Conservation (phyloP, 35 echinoderm and acorn worm species). For the Apostichopus parvimensis region DNA sequence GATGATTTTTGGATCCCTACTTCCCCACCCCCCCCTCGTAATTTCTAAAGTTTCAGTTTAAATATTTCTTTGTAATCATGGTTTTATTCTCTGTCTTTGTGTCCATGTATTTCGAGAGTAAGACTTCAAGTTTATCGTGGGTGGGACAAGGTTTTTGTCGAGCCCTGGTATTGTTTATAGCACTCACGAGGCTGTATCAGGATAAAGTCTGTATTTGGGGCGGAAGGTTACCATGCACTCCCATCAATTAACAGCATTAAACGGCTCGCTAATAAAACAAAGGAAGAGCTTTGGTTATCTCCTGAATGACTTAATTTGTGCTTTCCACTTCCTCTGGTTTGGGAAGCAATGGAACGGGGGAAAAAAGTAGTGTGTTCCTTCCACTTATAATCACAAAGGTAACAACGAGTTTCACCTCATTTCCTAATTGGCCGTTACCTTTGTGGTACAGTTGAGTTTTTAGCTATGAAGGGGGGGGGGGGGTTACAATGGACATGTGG, state of each 20-base stretch:
- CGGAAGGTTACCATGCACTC: background rate
- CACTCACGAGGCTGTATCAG: background rate
- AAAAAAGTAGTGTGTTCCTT: slow-evolving; percentile 1
- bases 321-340: slow-evolving; percentile 32
- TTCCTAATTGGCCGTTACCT: background rate
- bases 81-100: background rate
- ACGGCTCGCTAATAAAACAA: background rate
- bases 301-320: slow-evolving; percentile 13
- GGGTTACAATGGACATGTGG: background rate
- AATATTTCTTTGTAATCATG: background rate
- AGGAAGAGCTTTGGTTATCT: slow-evolving; percentile 31
- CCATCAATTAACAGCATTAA: background rate
- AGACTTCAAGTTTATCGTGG: too few species aligned
- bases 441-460: background rate
- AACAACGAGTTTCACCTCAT: background rate
- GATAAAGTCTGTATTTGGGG: background rate
- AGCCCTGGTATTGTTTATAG: slow-evolving; percentile 10
- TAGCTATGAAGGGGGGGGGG: background rate
- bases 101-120: too few species aligned
- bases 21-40: too few species aligned
- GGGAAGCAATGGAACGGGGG: background rate
- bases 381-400: background rate
- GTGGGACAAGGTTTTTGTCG: background rate
- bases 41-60: too few species aligned
- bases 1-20: too few species aligned